Evolutionary conservation across 1,140 invertebrate species (phyloP), one percentile per base, ranked within the genome.

Genomic region (Limonius californicus): DNA sequence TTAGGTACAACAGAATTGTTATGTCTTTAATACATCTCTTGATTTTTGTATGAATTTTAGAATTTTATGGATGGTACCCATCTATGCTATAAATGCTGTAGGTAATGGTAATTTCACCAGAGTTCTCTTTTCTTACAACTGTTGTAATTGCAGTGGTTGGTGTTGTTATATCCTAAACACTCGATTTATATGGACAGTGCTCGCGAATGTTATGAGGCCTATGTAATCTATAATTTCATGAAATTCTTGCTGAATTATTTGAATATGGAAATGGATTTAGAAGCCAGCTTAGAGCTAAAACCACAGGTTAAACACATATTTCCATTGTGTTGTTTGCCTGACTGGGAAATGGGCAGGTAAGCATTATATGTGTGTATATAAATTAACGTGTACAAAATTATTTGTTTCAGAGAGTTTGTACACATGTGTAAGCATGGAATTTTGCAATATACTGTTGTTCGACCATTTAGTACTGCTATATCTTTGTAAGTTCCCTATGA

Each of bases 161-260:
- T 90, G 43, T 76, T 94, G 43, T 80, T 89, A 20, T 91, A 91
- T 79, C 92, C 92, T 15, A 81, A 87, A 68, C 85, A 88, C 64
- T 91, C 92, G 15, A 94, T 97, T 61, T 97, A 97, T 74, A 83
- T 97, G 71, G 94, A 98, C 74, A 93, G 92, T 68, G 76, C 93
- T 20, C 82, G 95, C 77, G 95, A 98, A 81, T 97, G 94, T 76
- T 98, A 98, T 74, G 95, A 98, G 80, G 90, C 89, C 9, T 97
- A 95, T 84, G 95, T 97, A 0, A 98, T 98, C 70, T 98, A 98
- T 74, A 97, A 96, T 80, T 98, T 98, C 74, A 95, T 98, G 92
- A 91, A 90, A 74, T 98, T 92, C 78, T 80, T 98, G 45, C 77
- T 97, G 53, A 94, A 93, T 71, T 97, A 94, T 78, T 81, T 97